Evolutionary conservation across 2,888 invertebrate genomes (phyloP).

Genomic region (Andrena dorsata): DNA sequence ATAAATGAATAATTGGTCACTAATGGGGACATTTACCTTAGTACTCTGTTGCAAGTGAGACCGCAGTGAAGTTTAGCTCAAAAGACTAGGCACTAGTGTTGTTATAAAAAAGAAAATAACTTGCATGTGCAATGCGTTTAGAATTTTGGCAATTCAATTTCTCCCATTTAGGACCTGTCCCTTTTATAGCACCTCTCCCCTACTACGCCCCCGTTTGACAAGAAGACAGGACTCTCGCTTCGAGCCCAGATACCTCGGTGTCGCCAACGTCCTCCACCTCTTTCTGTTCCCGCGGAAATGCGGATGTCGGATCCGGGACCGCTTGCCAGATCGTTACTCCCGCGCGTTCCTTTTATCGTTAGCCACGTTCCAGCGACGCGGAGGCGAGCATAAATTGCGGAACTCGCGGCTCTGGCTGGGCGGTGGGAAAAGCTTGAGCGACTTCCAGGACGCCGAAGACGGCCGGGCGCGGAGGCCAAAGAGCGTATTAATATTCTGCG

Average conservation of each 20-base stretch:
- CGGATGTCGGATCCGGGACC: background rate
- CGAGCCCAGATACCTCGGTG: background rate
- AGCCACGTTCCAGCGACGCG: background rate
- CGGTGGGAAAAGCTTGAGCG: conserved; percentile 45
- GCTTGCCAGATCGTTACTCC: conserved; percentile 18
- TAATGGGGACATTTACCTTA: no score
- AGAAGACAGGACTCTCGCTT: conserved; percentile 13
- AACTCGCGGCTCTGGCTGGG: background rate
- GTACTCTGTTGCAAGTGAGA: no score
- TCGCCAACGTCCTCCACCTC: background rate
- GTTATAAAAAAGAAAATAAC: no score
- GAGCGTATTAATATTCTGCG: conserved; percentile 79
- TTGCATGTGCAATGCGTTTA: no score
- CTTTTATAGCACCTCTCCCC: no score
- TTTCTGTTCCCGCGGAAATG: background rate
- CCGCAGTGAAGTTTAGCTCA: no score
- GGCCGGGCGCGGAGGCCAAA: conserved; percentile 10
- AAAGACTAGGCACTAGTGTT: no score
- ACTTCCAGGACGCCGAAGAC: conserved; percentile 27
- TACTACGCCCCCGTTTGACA: background rate
- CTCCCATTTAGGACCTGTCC: no score
- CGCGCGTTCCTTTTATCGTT: conserved; percentile 9
- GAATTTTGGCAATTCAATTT: no score
- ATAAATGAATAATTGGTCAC: no score
- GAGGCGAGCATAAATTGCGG: conserved; percentile 28